Evolutionary conservation across 2,888 invertebrate genomes (phyloP).

Genomic region (Monochamus alternatus): DNA sequence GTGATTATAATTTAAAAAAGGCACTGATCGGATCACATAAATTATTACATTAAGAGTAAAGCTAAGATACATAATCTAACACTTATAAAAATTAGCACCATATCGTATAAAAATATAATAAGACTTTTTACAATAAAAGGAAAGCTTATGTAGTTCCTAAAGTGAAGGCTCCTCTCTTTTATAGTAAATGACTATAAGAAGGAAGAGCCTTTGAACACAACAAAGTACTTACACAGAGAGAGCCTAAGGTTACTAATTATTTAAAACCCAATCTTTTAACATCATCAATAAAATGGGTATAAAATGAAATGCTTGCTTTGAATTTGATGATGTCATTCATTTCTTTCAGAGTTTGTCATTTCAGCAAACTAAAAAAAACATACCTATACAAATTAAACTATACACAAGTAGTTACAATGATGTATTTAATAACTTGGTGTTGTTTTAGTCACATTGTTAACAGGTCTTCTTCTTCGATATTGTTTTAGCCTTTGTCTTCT

Average conservation of each 20-base stretch:
- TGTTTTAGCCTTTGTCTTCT: slow-evolving; percentile 17
- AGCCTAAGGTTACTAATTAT: background rate
- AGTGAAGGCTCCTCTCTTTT: background rate
- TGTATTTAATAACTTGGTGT: slow-evolving; percentile 2
- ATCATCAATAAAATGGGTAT: too few relatives aligned
- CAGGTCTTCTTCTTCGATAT: slow-evolving; percentile 19
- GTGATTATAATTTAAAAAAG: slow-evolving; percentile 45
- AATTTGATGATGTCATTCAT: too few relatives aligned
- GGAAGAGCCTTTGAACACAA: background rate
- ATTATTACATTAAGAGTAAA: slow-evolving; percentile 32
- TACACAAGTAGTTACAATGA: slow-evolving; percentile 37
- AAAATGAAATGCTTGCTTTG: too few relatives aligned
- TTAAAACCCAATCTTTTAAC: too few relatives aligned
- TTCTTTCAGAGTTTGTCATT: background rate
- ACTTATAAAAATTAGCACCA: slow-evolving; percentile 33
- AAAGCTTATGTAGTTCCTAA: background rate
- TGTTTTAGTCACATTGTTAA: background rate
- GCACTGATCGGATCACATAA: slow-evolving; percentile 48
- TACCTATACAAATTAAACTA: slow-evolving; percentile 32
- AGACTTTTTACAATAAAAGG: slow-evolving; percentile 11
- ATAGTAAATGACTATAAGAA: background rate
- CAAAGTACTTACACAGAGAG: background rate
- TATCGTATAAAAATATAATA: slow-evolving; percentile 19
- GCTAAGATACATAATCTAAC: slow-evolving; percentile 22
- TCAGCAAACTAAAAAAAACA: background rate